These are phyloP conservation scores for Thomomys bottae DNA, from an alignment of 2,113 vertebrate species.

Conservation along the genomic window DNA sequence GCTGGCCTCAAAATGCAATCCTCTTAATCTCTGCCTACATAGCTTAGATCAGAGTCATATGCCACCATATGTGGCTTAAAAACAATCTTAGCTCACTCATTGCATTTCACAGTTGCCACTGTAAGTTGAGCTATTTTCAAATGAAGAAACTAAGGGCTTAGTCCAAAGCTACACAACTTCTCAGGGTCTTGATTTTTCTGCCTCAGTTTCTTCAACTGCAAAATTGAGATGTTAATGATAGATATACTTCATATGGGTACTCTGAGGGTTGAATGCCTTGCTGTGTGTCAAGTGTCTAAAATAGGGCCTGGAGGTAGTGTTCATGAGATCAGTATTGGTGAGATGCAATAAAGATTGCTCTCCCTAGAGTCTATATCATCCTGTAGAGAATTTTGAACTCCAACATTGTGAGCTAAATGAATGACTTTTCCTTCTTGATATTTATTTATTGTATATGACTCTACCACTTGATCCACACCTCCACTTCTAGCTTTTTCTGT, in stretches of 20 bases:
- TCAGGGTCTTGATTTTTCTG: not conserved
- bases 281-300: not conserved
- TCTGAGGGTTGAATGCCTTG: not conserved
- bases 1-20: too few relatives aligned
- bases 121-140: not conserved
- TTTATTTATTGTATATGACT: too few relatives aligned
- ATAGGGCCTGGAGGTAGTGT: too few relatives aligned
- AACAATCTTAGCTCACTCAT: not conserved
- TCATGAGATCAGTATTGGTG: not conserved
- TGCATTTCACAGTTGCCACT: not conserved
- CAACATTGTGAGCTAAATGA: not conserved
- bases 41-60: too few relatives aligned
- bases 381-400: not conserved
- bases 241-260: not conserved
- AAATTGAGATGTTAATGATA: not conserved
- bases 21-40: too few relatives aligned
- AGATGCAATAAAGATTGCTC: not conserved
- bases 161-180: not conserved
- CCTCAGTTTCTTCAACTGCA: not conserved
- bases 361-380: not conserved
- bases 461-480: too few relatives aligned
- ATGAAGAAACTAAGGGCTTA: not conserved
- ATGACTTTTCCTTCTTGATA: not conserved
- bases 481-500: too few relatives aligned
- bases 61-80: not conserved